Base-by-base conservation (phyloP, 2,113 vertebrate genomes). In the Petrocephalus zakoni region DNA sequence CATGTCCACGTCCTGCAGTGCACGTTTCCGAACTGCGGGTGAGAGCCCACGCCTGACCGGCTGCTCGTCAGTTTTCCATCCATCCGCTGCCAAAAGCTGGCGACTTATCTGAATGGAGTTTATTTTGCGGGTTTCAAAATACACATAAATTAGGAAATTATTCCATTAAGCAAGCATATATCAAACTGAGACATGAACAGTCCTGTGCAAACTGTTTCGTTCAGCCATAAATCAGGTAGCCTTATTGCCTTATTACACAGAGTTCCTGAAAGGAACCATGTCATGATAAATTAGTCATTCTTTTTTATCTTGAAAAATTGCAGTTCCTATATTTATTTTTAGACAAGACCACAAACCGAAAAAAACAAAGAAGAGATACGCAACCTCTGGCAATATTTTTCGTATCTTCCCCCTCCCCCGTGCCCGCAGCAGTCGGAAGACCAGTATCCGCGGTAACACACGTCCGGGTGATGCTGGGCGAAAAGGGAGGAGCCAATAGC, bases 231-330 rank as follows among this genome's bases (percentile, higher is more conserved):
- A 88, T 88, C 78, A 78, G 42, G 51, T 11, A 56, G 88, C 81
- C 75, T 64, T 84, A 85, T 89, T 68, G 47, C 88, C 83, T 53
- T 68, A 86, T 86, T 84, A 86, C 37, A 46, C 61, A 53, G n/a
- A 86, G 88, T 86, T 89, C 83, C 83, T 49, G 83, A 88, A 88
- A 88, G 87, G 47, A 88, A 58, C 29, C 72, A 42, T 88, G 87
- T 82, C 87, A 53, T 55, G 42, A 88, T 88, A 88, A 84, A 88
- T 88, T 84, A 88, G 78, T 88, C 78, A 58, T 49, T 37, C 87
- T 84, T 88, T 88, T 88, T 88, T 88, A 88, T 88, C 87, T 83
- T 88, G 72, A 52, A 83, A 88, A 88, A 87, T 72, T 88, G 64
- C 68, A 88, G 87, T 75, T 52, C 87, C 78, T 88, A 85, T 90